These are phyloP conservation scores for Notodonta ziczac DNA, from an alignment of 2,888 invertebrate genomes.

Conservation along the genomic window DNA sequence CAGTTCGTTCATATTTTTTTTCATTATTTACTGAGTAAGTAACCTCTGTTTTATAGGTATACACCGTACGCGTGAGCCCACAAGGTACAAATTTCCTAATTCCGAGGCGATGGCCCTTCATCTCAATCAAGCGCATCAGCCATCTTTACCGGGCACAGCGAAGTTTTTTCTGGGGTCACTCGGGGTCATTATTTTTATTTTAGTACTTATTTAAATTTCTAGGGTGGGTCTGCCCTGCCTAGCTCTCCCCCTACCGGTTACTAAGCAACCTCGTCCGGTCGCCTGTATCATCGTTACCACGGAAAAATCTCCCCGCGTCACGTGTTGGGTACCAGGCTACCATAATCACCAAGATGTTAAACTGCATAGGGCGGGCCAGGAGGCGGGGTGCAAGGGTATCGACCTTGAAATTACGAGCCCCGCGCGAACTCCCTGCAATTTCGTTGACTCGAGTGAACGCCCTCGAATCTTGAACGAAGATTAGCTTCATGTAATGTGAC, in stretches of 20 bases:
- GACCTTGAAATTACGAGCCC: background rate
- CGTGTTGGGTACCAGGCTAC: constrained; percentile 58
- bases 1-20: too few relatives aligned
- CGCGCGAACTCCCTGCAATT: constrained; percentile 5
- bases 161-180: too few relatives aligned
- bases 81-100: too few relatives aligned
- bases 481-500: background rate
- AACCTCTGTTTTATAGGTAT: too few relatives aligned
- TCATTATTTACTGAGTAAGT: too few relatives aligned
- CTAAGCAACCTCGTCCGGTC: constrained; percentile 15
- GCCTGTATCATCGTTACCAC: constrained; percentile 35
- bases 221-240: too few relatives aligned
- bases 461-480: constrained; percentile 1
- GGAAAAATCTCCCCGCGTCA: constrained; percentile 69
- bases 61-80: too few relatives aligned
- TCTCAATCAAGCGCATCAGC: too few relatives aligned
- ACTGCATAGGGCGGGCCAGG: constrained; percentile 18
- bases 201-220: too few relatives aligned
- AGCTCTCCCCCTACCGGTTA: too few relatives aligned
- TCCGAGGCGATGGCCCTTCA: too few relatives aligned
- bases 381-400: constrained; percentile 16
- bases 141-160: background rate
- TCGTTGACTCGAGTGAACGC: background rate
- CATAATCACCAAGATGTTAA: constrained; percentile 30
- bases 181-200: too few relatives aligned